Conservation (phyloP, 2,888 invertebrate species). For the Tetranychus piercei region DNA sequence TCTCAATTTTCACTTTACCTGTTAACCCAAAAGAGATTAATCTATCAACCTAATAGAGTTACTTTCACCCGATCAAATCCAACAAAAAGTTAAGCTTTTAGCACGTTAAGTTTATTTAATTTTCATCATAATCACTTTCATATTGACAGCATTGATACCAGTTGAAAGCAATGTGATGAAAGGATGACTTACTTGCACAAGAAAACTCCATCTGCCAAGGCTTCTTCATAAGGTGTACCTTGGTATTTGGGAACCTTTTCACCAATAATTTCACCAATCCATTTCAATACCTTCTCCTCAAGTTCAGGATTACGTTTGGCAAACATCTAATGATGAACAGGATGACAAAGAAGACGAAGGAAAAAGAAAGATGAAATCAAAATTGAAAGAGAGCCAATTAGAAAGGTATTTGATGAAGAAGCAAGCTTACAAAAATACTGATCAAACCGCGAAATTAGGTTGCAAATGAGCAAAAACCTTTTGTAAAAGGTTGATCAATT, state of each 20-base stretch:
- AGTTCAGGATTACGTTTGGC: slow-evolving; percentile 31
- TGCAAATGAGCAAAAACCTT: too few relatives aligned
- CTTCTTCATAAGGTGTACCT: slow-evolving; percentile 55
- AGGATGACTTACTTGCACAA: slow-evolving; percentile 18
- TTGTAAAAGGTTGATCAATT: too few relatives aligned
- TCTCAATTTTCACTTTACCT: too few relatives aligned
- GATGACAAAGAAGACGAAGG: background rate
- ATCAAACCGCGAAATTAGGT: too few relatives aligned
- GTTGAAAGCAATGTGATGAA: too few relatives aligned
- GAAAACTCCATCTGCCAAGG: slow-evolving; percentile 48
- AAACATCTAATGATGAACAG: slow-evolving; percentile 31
- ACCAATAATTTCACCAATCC: slow-evolving; percentile 71
- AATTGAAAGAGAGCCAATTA: background rate
- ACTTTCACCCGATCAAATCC: too few relatives aligned
- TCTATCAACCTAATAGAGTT: too few relatives aligned
- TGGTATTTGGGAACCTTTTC: slow-evolving; percentile 51
- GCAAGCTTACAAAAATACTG: background rate
- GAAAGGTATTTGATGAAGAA: slow-evolving; percentile 5
- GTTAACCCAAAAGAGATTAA: too few relatives aligned
- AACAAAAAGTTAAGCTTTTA: too few relatives aligned
- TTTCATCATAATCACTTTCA: too few relatives aligned
- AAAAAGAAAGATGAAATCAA: background rate
- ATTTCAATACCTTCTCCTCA: slow-evolving; percentile 56
- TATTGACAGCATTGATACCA: too few relatives aligned
- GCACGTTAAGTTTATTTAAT: too few relatives aligned